phyloP scores from a whole-genome alignment of 2,797 vertebrate genomes.

The Gymnopithys bicolor region DNA sequence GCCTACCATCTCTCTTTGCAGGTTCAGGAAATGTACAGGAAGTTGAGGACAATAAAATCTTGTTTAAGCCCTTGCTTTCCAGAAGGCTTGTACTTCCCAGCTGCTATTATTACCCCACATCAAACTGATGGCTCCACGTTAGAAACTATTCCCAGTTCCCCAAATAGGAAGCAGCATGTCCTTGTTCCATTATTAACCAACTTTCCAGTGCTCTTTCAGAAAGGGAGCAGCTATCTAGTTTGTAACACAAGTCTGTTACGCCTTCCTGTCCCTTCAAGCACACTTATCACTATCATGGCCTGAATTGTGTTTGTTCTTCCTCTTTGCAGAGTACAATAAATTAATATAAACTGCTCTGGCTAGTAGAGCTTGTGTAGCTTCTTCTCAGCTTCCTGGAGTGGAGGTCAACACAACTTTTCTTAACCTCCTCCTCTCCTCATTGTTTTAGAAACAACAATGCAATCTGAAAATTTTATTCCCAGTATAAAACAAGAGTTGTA shows the following conservation, averaged over 20 bases:
- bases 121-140: not conserved
- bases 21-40: not conserved
- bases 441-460: not conserved
- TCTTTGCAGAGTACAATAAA: not conserved
- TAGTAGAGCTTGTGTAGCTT: not conserved
- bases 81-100: not conserved
- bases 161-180: not conserved
- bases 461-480: not conserved
- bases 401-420: not conserved
- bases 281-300: not conserved
- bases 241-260: rapidly evolving
- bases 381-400: not conserved
- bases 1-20: not conserved
- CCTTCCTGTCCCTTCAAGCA: not conserved
- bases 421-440: not conserved
- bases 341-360: not conserved
- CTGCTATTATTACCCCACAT: not conserved
- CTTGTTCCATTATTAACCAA: not conserved
- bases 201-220: not conserved
- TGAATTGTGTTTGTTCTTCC: not conserved
- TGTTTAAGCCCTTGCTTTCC: not conserved
- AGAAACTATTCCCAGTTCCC: not conserved
- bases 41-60: not conserved
- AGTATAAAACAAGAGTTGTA: not conserved
- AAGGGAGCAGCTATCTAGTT: not conserved